phyloP scores from a whole-genome alignment of 2,888 invertebrate genomes.

The Lagria hirta region DNA sequence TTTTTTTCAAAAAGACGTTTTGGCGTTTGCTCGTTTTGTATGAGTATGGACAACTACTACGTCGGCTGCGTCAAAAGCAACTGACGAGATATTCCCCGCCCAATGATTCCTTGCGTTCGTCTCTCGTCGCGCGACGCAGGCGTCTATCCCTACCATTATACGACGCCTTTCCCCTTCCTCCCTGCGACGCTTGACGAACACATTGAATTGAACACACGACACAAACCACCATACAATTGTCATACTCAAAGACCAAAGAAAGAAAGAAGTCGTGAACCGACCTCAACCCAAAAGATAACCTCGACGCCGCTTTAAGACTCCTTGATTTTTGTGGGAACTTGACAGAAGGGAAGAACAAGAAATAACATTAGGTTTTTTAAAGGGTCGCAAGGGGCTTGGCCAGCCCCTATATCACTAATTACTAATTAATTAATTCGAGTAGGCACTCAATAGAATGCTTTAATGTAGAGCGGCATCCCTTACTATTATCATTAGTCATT shows the following conservation, averaged over 20 bases:
- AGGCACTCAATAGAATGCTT: no score
- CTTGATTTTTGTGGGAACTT: conserved; percentile 1
- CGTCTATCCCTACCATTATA: conserved; percentile 45
- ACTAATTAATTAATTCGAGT: no score
- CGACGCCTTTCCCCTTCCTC: conserved; percentile 43
- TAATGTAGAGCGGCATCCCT: no score
- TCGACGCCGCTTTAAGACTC: conserved; percentile 28
- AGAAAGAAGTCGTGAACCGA: conserved; percentile 47
- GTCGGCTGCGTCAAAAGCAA: conserved; percentile 35
- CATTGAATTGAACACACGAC: conserved; percentile 39
- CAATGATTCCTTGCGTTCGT: conserved; percentile 43
- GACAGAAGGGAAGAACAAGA: no score
- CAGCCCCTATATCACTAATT: no score
- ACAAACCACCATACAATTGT: conserved; percentile 47
- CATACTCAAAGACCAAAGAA: no score
- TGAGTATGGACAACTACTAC: conserved; percentile 12
- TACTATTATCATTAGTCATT: no score
- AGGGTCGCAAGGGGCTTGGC: neutral
- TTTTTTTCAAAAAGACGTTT: conserved; percentile 7
- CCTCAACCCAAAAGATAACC: conserved; percentile 51
- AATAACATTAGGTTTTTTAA: no score
- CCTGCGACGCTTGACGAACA: no score
- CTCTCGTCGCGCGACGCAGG: conserved; percentile 43
- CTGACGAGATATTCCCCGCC: conserved; percentile 47
- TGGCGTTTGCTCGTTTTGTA: conserved; percentile 5